Base-by-base conservation (phyloP, 1,140 invertebrate species). In the Pseudomyrmex pallidus region DNA sequence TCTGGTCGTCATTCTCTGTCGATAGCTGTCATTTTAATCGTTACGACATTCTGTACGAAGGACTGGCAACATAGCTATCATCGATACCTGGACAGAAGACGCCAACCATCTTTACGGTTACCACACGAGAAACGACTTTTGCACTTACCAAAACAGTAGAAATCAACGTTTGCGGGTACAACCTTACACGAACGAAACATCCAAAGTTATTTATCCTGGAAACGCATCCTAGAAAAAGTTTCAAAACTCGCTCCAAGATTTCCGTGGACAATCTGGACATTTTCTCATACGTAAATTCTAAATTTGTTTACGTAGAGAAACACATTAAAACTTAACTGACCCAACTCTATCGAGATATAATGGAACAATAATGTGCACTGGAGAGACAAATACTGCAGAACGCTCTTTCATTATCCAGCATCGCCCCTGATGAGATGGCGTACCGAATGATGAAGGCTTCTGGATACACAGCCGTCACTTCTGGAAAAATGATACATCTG, bases 191-290 rank as follows among this genome's bases (percentile, higher is more conserved):
- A n/a, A n/a, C n/a, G n/a, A n/a, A n/a, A n/a, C n/a, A n/a, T n/a
- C n/a, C n/a, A n/a, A n/a, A n/a, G n/a, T n/a, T n/a, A n/a, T n/a
- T n/a, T n/a, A n/a, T n/a, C n/a, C n/a, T n/a, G n/a, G n/a, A n/a
- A n/a, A n/a, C n/a, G n/a, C n/a, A n/a, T n/a, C n/a, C n/a, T n/a
- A n/a, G n/a, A n/a, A n/a, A n/a, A n/a, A n/a, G n/a, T n/a, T n/a
- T n/a, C n/a, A n/a, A n/a, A n/a, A n/a, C n/a, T n/a, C n/a, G n/a
- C n/a, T n/a, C n/a, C n/a, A n/a, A n/a, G n/a, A n/a, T n/a, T n/a
- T n/a, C n/a, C n/a, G n/a, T n/a, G n/a, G 54, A 87, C 17, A 87
- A 89, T 59, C 22, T 90, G 0, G 85, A 89, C 50, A 57, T 90
- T 2, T 87, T 90, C 44, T 57, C 72, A 0, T 90, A 87, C 59